These are phyloP conservation scores for Cyphomyrmex costatus DNA, from an alignment of 1,140 invertebrate genomes.

Conservation along the genomic window DNA sequence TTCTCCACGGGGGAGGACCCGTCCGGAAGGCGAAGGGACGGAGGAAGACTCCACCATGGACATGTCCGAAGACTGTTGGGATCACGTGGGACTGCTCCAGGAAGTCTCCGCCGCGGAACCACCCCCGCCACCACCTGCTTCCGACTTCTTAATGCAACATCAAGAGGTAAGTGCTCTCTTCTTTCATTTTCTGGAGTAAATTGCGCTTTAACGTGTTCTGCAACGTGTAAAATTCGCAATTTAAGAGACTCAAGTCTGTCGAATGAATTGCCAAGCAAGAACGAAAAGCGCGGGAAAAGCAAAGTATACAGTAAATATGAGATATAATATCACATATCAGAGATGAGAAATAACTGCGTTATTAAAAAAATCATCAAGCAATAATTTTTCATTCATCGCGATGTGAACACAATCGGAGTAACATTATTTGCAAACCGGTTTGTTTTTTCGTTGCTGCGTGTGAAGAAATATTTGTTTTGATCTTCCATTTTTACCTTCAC, in stretches of 20 bases:
- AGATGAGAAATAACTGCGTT: not conserved
- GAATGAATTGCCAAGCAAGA: not conserved
- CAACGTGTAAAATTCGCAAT: not conserved
- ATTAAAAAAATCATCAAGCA: not conserved
- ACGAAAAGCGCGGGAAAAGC: slow-evolving; percentile 35
- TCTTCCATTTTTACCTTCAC: not conserved
- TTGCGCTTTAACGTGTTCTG: not conserved
- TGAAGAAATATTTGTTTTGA: too few species aligned
- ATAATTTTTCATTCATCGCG: not conserved
- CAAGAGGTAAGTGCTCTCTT: slow-evolving; percentile 80
- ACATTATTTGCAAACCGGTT: not conserved
- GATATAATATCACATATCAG: not conserved
- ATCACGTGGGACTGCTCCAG: slow-evolving; percentile 86
- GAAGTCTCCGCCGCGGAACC: slow-evolving; percentile 81
- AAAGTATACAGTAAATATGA: not conserved
- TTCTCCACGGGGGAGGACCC: not conserved
- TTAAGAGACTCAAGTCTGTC: not conserved
- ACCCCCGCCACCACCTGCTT: slow-evolving; percentile 75
- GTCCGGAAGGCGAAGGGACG: not conserved
- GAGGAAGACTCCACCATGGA: slow-evolving; percentile 78
- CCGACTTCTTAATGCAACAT: slow-evolving; percentile 83
- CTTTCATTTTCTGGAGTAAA: not conserved
- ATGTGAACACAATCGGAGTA: not conserved
- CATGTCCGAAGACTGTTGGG: slow-evolving; percentile 85
- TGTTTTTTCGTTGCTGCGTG: not conserved